These are phyloP conservation scores for Geococcyx californianus DNA, from an alignment of 2,113 vertebrate species.

Conservation along the genomic window DNA sequence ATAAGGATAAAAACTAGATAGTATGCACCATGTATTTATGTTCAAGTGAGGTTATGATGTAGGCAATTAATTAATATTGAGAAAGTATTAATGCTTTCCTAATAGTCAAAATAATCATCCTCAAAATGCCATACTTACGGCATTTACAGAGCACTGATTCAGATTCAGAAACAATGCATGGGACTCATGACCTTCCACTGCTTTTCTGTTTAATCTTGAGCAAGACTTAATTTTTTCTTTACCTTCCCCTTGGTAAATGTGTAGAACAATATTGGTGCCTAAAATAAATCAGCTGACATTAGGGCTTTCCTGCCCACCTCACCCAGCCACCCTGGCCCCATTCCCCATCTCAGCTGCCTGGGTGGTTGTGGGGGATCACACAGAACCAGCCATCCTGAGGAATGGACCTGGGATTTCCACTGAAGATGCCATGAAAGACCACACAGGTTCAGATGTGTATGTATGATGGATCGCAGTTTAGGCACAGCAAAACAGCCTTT, in stretches of 20 bases:
- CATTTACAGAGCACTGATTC: neutral
- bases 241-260: neutral
- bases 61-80: neutral
- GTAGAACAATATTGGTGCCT: neutral
- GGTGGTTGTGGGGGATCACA: neutral
- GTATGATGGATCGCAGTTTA: neutral
- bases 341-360: neutral
- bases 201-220: neutral
- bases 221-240: neutral
- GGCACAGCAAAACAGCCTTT: neutral
- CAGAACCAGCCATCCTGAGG: neutral
- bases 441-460: neutral
- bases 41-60: neutral
- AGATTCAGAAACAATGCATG: neutral
- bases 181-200: neutral
- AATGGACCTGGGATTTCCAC: neutral
- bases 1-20: slow-evolving; percentile 16
- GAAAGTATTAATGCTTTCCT: neutral
- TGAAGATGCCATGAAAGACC: neutral
- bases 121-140: neutral
- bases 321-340: accelerated
- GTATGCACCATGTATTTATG: neutral
- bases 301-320: neutral
- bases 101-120: neutral
- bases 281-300: neutral